A percentile compares a stretch with the other conserved stretches of the same genome.
Conservation (phyloP, 1,140 invertebrate species). For the Campoletis sonorensis region DNA sequence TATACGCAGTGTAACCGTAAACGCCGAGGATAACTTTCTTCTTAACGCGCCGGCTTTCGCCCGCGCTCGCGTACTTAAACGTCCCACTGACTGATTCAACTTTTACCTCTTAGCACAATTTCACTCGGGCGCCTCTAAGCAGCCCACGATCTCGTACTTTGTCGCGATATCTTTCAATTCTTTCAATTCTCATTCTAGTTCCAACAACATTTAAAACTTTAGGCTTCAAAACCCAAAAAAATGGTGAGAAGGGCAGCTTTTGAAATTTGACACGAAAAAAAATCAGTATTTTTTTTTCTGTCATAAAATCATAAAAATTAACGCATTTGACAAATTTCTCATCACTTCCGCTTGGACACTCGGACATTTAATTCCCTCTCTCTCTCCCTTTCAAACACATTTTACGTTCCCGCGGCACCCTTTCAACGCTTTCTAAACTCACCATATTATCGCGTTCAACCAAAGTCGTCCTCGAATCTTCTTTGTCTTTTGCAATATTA, state of each 20-base stretch:
- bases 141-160: neutral
- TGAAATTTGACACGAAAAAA: too few species aligned
- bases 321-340: neutral
- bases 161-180: neutral
- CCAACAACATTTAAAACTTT: neutral
- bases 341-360: neutral
- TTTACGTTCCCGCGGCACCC: constrained; percentile 36
- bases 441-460: constrained; percentile 15
- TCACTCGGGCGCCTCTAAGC: constrained; percentile 54
- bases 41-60: constrained; percentile 60
- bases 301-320: neutral
- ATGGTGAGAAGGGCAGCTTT: too few species aligned
- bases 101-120: constrained; percentile 69
- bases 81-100: constrained; percentile 65
- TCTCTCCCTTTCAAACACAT: neutral
- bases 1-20: constrained; percentile 30
- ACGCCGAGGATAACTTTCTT: constrained; percentile 63
- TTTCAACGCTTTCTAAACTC: constrained; percentile 52
- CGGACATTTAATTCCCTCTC: neutral
- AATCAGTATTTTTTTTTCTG: neutral
- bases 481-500: constrained; percentile 13
- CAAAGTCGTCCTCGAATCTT: neutral
- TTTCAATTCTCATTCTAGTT: too few species aligned
- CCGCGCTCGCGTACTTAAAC: constrained; percentile 52
- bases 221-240: too few species aligned